These are phyloP conservation scores for Rugalucina vietnamica DNA, from an alignment of 2,888 invertebrate species.

Conservation along the genomic window DNA sequence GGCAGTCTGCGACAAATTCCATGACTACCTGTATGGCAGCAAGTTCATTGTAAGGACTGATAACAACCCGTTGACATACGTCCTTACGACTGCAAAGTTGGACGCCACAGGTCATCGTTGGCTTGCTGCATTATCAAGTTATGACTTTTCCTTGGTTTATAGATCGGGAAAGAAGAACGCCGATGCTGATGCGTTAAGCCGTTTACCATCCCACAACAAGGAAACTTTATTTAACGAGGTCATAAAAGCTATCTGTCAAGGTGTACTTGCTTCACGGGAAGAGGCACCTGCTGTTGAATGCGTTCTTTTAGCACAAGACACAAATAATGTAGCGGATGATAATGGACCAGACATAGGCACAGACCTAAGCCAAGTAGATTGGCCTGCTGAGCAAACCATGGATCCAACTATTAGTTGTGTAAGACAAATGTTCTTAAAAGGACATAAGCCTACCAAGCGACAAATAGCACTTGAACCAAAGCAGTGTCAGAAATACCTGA, in stretches of 20 bases:
- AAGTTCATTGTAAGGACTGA: background rate
- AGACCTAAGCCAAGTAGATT: background rate
- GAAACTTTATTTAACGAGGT: background rate
- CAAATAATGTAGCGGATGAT: background rate
- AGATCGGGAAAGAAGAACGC: slow-evolving; percentile 11
- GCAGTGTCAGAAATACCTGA: background rate
- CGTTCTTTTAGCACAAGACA: background rate
- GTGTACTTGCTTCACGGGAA: background rate
- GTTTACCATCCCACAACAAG: background rate
- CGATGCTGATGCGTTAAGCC: slow-evolving; percentile 36
- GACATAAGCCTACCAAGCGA: background rate
- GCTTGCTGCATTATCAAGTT: slow-evolving; percentile 34
- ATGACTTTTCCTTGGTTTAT: slow-evolving; percentile 18
- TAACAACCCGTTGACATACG: slow-evolving; percentile 45
- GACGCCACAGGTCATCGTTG: slow-evolving; percentile 45
- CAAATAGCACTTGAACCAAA: too few relatives aligned
- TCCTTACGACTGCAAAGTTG: slow-evolving; percentile 33
- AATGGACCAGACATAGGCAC: too few relatives aligned
- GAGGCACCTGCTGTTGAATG: too few relatives aligned
- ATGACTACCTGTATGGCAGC: slow-evolving; percentile 34
- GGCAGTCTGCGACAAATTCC: slow-evolving; percentile 45
- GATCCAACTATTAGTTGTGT: background rate
- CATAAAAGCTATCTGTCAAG: background rate
- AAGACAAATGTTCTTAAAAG: background rate
- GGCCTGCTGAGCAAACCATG: background rate